phyloP scores from a whole-genome alignment of 2,797 vertebrate species.

The Silurus aristotelis region DNA sequence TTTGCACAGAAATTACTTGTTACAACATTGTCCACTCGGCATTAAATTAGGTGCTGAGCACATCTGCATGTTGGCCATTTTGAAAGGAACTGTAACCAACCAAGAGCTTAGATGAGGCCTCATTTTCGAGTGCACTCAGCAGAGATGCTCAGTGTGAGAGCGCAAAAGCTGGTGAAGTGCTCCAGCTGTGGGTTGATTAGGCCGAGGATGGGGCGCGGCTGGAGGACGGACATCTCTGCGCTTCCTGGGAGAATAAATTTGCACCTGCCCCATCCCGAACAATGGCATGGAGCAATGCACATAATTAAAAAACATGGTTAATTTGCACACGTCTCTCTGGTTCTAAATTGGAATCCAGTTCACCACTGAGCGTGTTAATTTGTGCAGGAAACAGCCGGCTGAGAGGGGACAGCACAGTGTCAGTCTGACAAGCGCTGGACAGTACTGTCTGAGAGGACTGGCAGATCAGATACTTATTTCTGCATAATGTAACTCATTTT shows the following conservation, averaged over 20 bases:
- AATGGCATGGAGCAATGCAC: slow-evolving; percentile 79
- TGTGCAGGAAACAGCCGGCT: slow-evolving; percentile 90
- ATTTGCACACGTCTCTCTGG: slow-evolving; percentile 91
- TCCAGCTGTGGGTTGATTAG: slow-evolving; percentile 90
- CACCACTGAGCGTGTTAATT: slow-evolving; percentile 99
- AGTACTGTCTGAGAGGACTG: slow-evolving; percentile 65
- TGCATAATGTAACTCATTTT: slow-evolving; percentile 21
- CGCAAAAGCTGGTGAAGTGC: slow-evolving; percentile 84
- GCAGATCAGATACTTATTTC: slow-evolving; percentile 42
- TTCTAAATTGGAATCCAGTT: slow-evolving; percentile 92
- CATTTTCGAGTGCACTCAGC: slow-evolving; percentile 86
- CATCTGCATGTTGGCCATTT: slow-evolving; percentile 78
- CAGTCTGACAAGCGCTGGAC: slow-evolving; percentile 82
- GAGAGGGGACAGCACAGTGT: slow-evolving; percentile 82
- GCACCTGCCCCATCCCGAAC: slow-evolving; percentile 87
- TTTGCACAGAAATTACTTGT: neutral
- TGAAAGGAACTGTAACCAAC: slow-evolving; percentile 93
- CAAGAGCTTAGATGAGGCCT: slow-evolving; percentile 90
- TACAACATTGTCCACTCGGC: slow-evolving; percentile 52
- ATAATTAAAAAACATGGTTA: slow-evolving; percentile 96
- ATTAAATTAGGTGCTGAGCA: slow-evolving; percentile 79
- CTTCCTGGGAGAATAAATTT: slow-evolving; percentile 91
- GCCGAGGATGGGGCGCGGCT: slow-evolving; percentile 83
- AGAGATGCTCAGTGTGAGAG: slow-evolving; percentile 81
- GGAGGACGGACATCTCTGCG: slow-evolving; percentile 78